Evolutionary conservation across 2,113 vertebrate genomes (phyloP).

Genomic region (Nothocercus julius): DNA sequence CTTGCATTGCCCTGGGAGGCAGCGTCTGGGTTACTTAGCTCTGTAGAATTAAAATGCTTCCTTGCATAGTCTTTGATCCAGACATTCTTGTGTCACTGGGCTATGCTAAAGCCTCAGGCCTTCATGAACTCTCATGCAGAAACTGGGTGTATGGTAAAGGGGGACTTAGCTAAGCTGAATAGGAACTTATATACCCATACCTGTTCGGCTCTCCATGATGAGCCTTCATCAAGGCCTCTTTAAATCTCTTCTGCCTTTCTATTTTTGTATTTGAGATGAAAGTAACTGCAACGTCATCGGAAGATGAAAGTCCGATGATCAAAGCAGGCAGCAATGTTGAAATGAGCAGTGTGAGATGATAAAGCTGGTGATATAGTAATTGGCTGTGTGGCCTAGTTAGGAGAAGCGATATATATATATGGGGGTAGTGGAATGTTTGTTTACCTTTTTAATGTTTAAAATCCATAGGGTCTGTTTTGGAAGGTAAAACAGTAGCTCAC

Average conservation of each 20-base stretch:
- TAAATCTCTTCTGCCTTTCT: constrained; percentile 34
- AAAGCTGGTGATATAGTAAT: constrained; percentile 57
- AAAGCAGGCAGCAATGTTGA: constrained; percentile 59
- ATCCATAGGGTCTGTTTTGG: not conserved
- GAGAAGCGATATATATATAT: not conserved
- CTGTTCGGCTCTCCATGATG: not conserved
- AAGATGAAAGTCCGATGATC: constrained; percentile 71
- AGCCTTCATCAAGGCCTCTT: constrained; percentile 33
- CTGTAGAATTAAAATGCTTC: not conserved
- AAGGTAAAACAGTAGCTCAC: not conserved
- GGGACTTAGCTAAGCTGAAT: not conserved
- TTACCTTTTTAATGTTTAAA: constrained; percentile 28
- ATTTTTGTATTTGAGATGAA: constrained; percentile 53
- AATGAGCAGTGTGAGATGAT: constrained; percentile 56
- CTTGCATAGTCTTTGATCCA: rapidly evolving
- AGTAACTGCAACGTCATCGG: constrained; percentile 1
- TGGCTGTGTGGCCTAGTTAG: constrained; percentile 63
- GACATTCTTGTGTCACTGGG: rapidly evolving
- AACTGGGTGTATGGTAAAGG: not conserved
- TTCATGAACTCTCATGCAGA: rapidly evolving
- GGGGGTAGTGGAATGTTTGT: not conserved
- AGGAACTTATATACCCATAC: not conserved
- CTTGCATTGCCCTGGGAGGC: not conserved
- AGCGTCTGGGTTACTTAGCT: not conserved
- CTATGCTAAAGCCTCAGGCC: not conserved